Percentiles rank a stretch among this genome's conserved stretches.
phyloP scores from a whole-genome alignment of 1,140 invertebrate species.

The Drosophila virilis region DNA sequence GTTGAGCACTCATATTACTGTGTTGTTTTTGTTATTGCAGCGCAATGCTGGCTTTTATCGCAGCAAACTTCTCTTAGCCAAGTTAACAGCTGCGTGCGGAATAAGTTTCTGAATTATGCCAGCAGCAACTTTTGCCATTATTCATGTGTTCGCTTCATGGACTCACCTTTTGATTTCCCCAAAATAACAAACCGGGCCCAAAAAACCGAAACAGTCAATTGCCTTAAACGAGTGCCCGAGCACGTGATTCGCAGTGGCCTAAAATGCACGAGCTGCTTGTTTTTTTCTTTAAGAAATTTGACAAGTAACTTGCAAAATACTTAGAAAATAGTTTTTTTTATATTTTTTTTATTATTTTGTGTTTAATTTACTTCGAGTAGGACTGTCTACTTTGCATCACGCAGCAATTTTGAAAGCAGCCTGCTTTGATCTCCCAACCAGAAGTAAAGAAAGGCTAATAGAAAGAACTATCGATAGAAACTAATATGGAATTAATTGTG shows the following conservation, averaged over 20 bases:
- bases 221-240: background rate
- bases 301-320: no score
- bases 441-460: no score
- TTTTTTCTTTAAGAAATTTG: background rate
- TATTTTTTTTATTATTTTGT: background rate
- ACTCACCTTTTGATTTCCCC: slow-evolving; percentile 16
- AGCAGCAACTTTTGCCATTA: slow-evolving; percentile 10
- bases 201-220: slow-evolving; percentile 5
- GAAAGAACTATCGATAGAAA: no score
- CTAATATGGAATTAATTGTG: no score
- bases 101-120: slow-evolving; percentile 21
- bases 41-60: slow-evolving; percentile 29
- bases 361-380: background rate
- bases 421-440: background rate
- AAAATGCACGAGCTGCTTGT: background rate
- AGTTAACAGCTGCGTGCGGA: slow-evolving; percentile 37
- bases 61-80: slow-evolving; percentile 28
- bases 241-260: background rate
- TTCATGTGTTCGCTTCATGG: slow-evolving; percentile 10
- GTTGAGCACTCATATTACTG: background rate
- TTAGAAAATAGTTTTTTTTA: background rate
- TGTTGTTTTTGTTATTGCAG: background rate
- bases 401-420: background rate
- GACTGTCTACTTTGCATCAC: no score
- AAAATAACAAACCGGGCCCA: no score